These are phyloP conservation scores for Alsophila aescularia DNA, from an alignment of 2,888 invertebrate species.

Conservation along the genomic window DNA sequence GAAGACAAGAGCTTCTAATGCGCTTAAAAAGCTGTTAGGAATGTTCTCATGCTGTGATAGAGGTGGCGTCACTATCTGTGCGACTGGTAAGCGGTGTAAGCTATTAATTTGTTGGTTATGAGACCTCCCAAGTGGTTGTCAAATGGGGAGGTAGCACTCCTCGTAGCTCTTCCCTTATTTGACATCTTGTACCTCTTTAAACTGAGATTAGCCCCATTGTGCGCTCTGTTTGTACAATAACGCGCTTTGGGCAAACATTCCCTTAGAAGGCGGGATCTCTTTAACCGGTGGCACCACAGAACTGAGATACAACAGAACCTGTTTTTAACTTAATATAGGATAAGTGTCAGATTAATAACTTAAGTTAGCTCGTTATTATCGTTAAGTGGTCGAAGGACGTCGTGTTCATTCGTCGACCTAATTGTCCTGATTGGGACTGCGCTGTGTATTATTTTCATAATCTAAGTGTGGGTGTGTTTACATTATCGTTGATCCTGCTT, in stretches of 20 bases:
- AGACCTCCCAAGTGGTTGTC: constrained; percentile 74
- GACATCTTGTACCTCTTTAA: constrained; percentile 56
- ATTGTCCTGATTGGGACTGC: constrained; percentile 46
- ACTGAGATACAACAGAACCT: too few species aligned
- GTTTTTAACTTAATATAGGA: constrained; percentile 56
- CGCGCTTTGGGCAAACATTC: constrained; percentile 44
- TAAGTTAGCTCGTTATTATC: constrained; percentile 45
- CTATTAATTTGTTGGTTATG: constrained; percentile 65
- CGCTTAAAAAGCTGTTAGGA: constrained; percentile 32
- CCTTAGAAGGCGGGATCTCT: constrained; percentile 45
- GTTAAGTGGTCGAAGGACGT: constrained; percentile 48
- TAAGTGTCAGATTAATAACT: constrained; percentile 58
- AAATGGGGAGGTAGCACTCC: constrained; percentile 48
- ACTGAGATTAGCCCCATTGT: constrained; percentile 53
- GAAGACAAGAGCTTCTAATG: background rate
- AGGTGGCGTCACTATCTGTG: constrained; percentile 47
- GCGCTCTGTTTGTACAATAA: constrained; percentile 32
- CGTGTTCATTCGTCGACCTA: constrained; percentile 44
- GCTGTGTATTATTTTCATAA: constrained; percentile 33
- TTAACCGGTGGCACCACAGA: constrained; percentile 51
- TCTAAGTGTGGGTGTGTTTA: constrained; percentile 22
- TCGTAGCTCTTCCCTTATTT: constrained; percentile 54
- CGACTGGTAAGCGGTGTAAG: constrained; percentile 47
- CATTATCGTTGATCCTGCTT: constrained; percentile 23
- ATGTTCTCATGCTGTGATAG: constrained; percentile 55